Base-by-base conservation (phyloP, 1,140 invertebrate genomes). In the Holotrichia oblita region DNA sequence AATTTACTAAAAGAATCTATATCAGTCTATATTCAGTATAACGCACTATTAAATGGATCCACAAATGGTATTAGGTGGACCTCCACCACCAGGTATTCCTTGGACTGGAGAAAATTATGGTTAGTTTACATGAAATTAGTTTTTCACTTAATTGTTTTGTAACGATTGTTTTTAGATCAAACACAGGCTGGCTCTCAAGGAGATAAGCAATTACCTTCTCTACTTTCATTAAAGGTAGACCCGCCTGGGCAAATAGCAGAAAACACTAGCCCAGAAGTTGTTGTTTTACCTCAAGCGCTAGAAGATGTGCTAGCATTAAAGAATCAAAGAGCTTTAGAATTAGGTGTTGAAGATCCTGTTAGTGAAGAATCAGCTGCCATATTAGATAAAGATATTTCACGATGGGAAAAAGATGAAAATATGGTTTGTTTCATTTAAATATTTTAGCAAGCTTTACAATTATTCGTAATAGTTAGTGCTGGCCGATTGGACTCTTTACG, bases 231-330 rank as follows among this genome's bases (percentile, higher is more conserved):
- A 84, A 91, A 90, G 81, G 89, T 91, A 77, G 90, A 91, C 80
- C 90, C 89, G 59, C 90, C 90, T 69, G 89, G 89, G 79, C 88
- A 90, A 77, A 86, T 89, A 55, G 83, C 84, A 72, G 83, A 84
- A 41, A 82, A 83, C 20, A 85, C 82, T 59, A 80, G 81, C 40
- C 74, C 83, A 7, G 77, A 81, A 27, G 93, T 94, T 81, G 89
- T 93, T 3, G 89, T 92, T 9, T 86, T 98, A 17, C 96, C 96
- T 9, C 93, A 95, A 83, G 96, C 94, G 17, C 87, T 98, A 44
- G 96, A 97, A 87, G 94, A 97, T 85, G 94, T 95, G 22, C 87
- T 98, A 0, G 95, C 95, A 20, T 93, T 96, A 69, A 97, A 97
- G 87, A 93, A 93, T 83, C 93, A 95, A 80, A 89, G 96, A 82